Conservation (phyloP, 2,797 vertebrate genomes). For the Pteropus rufus region DNA sequence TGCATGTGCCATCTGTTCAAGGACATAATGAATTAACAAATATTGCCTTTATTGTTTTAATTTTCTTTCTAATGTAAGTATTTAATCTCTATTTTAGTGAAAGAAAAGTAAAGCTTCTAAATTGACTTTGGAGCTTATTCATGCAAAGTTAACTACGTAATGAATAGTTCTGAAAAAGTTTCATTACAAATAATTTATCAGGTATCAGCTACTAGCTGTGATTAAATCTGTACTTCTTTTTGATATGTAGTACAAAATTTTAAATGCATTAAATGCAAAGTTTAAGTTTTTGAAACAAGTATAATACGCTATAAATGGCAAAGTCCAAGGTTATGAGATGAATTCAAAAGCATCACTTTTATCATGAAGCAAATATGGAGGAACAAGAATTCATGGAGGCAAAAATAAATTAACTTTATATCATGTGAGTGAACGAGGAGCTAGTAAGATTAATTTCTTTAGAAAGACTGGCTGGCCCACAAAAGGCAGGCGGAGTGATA, state of each 20-base stretch:
- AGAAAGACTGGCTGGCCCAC: background rate
- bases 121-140: background rate
- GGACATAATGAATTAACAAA: background rate
- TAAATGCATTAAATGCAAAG: constrained; percentile 35
- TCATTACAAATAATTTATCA: constrained; percentile 28
- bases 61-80: constrained; percentile 52
- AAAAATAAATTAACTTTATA: background rate
- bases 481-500: background rate
- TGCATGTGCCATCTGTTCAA: background rate
- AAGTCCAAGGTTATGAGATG: constrained; percentile 5
- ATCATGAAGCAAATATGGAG: background rate
- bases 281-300: background rate
- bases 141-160: background rate
- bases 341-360: background rate
- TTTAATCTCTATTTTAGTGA: background rate
- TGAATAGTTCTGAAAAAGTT: background rate
- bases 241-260: background rate
- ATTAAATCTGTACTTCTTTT: constrained; percentile 44
- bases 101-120: background rate
- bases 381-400: background rate
- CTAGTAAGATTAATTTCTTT: background rate
- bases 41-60: constrained; percentile 1
- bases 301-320: background rate
- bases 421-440: background rate
- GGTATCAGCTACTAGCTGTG: constrained; percentile 5